Base-by-base conservation (phyloP, 30 jellyfish, hydroid and myxozoan genomes). In the Nemopilema nomurai region DNA sequence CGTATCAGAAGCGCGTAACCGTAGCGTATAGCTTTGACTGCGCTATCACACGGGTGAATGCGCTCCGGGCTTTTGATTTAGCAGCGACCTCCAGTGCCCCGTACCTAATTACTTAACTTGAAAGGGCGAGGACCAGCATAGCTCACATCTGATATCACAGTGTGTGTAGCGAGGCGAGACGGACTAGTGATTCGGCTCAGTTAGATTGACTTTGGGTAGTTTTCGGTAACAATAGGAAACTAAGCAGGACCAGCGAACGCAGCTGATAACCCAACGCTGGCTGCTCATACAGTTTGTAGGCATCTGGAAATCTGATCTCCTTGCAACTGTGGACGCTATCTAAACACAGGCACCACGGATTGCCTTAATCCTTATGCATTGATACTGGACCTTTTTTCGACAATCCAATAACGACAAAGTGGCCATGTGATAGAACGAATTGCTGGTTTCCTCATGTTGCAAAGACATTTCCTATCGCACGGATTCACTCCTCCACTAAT, bases 71-170 rank as follows among this genome's bases (percentile, higher is more conserved):
- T 87, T 65, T 24, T 74, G 71, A 50, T 49, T 53, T 84, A 84
- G 79, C 93, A 31, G 26, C 93, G 93, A 84, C 93, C 93, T 84
- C 6, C 71, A 24, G 28, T 84, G 93, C 93, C 93, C 93, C 65
- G 74, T 50, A 51, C 62, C 83, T 86, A 84, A 84, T 84, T 84
- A 84, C 93, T 84, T 84, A 84, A 84, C 93, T 66, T 80, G 71
- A 67, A 41, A 62, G 86, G 74, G 92, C 81, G 63, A 77, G 31
- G 24, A 22, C 76, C 80, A 71, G 86, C 87, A 87, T 87, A 53
- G 74, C 90, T 87, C 68, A 23, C 32, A 49, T 18, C 81, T 87
- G 96, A 87, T 79, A 87, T 87, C 96, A 87, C 96, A 62, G 83
- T 41, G 51, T 66, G 49, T 57, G 91, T 68, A 87, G 87, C 77